Evolutionary conservation across 2,888 invertebrate species (phyloP).

Genomic region (Drosophila paramelanica): DNA sequence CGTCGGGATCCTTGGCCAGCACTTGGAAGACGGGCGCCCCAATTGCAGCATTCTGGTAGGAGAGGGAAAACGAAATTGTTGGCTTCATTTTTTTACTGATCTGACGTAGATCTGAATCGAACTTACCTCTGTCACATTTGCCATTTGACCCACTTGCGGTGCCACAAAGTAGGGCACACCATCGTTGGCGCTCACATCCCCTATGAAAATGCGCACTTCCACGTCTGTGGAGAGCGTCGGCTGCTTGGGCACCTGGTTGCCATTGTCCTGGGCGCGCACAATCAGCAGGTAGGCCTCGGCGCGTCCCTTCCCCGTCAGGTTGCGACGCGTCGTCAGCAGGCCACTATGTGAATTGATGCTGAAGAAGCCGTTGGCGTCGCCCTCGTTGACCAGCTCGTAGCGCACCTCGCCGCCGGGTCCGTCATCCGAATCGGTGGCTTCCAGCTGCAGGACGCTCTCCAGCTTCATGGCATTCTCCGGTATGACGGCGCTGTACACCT

Average conservation of each 20-base stretch:
- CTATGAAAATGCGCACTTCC: constrained; percentile 89
- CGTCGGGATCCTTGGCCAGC: constrained; percentile 91
- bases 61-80: too few species aligned
- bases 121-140: constrained; percentile 89
- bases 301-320: constrained; percentile 91
- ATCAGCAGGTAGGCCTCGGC: constrained; percentile 90
- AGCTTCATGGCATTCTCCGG: constrained; percentile 89
- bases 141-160: constrained; percentile 89
- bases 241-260: constrained; percentile 86
- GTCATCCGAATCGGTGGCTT: constrained; percentile 91
- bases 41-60: constrained; percentile 88
- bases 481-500: constrained; percentile 89
- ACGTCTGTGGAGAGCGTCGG: constrained; percentile 87
- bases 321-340: constrained; percentile 88
- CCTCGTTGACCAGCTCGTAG: constrained; percentile 90
- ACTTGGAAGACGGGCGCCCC: constrained; percentile 91
- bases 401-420: constrained; percentile 89
- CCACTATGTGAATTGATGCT: constrained; percentile 89
- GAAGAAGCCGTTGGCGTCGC: constrained; percentile 90
- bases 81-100: too few species aligned
- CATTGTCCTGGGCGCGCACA: constrained; percentile 90
- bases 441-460: constrained; percentile 89
- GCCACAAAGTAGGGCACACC: constrained; percentile 91
- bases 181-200: constrained; percentile 92
- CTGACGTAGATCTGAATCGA: accelerated